Percentiles rank a stretch among this genome's conserved stretches.
phyloP scores from a whole-genome alignment of 1,140 invertebrate species.

The Chionoecetes opilio region DNA sequence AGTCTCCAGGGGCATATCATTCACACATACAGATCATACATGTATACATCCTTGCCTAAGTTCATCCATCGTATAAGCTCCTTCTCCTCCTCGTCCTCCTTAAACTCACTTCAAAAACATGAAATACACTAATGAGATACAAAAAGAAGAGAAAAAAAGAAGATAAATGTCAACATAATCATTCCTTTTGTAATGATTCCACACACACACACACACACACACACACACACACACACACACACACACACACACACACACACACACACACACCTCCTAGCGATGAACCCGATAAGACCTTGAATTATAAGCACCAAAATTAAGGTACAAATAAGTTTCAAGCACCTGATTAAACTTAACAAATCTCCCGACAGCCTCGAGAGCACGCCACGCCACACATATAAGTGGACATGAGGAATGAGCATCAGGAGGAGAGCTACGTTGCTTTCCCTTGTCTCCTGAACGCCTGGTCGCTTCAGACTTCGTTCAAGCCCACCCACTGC shows the following conservation, averaged over 20 bases:
- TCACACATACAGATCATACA: conserved; percentile 31
- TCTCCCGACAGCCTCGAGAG: neutral
- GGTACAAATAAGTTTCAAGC: conserved; percentile 8
- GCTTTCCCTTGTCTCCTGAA: neutral
- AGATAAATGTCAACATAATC: neutral
- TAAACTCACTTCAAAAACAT: neutral
- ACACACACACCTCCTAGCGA: neutral
- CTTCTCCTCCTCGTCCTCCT: neutral
- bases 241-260: neutral
- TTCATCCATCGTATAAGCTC: neutral
- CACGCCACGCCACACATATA: neutral
- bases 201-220: neutral
- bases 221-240: neutral
- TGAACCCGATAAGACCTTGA: neutral
- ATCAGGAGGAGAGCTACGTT: neutral
- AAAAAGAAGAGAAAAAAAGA: neutral
- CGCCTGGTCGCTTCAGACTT: neutral
- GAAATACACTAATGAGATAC: neutral
- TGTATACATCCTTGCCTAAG: conserved; percentile 34
- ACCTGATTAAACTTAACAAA: conserved; percentile 1
- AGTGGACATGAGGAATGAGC: neutral
- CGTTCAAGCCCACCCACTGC: neutral
- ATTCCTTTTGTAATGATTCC: neutral
- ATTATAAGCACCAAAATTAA: neutral
- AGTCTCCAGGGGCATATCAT: neutral